A percentile compares a stretch with the other conserved stretches of the same genome.
These are phyloP conservation scores for Halichoeres trimaculatus DNA, from an alignment of 2,113 vertebrate genomes.

Conservation along the genomic window DNA sequence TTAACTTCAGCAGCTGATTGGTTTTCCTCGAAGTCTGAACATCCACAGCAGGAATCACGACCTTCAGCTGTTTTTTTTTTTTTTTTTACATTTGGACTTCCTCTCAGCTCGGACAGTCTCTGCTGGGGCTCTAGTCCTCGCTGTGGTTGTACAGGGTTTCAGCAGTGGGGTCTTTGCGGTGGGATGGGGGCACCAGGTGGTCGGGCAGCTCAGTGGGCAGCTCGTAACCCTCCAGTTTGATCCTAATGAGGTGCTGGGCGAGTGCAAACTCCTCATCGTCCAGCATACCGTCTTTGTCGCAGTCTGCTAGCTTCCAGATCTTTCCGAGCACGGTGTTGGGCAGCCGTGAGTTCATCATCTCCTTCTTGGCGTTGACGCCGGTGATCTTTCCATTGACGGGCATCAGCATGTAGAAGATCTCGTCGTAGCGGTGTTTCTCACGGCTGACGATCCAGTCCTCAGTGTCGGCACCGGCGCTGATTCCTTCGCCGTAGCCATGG, in stretches of 20 bases:
- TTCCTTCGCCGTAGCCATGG: constrained; percentile 94
- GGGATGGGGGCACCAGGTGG: constrained; percentile 92
- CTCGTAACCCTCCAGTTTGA: constrained; percentile 96
- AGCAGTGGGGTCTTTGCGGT: constrained; percentile 88
- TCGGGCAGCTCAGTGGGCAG: constrained; percentile 88
- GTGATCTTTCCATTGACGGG: constrained; percentile 95
- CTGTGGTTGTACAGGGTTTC: constrained; percentile 76
- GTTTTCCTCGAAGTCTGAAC: constrained; percentile 17
- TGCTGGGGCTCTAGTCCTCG: constrained; percentile 66
- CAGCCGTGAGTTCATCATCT: constrained; percentile 96
- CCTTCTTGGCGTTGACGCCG: constrained; percentile 94
- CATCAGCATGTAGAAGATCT: constrained; percentile 96
- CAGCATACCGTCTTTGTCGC: constrained; percentile 94
- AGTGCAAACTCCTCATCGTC: constrained; percentile 97
- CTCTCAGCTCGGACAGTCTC: constrained; percentile 4
- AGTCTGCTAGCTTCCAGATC: constrained; percentile 98
- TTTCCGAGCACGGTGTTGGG: constrained; percentile 96
- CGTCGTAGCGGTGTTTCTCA: constrained; percentile 96
- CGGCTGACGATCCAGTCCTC: constrained; percentile 96
- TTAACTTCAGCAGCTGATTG: constrained; percentile 17
- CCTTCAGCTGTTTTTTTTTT: neutral
- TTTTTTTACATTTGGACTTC: constrained; percentile 9
- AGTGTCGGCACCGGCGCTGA: constrained; percentile 91
- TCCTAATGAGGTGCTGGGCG: constrained; percentile 96
- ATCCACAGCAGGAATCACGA: constrained; percentile 4